Evolutionary conservation across 2,888 invertebrate species (phyloP), one percentile per base, ranked within the genome.

Genomic region (Acleris sparsana): DNA sequence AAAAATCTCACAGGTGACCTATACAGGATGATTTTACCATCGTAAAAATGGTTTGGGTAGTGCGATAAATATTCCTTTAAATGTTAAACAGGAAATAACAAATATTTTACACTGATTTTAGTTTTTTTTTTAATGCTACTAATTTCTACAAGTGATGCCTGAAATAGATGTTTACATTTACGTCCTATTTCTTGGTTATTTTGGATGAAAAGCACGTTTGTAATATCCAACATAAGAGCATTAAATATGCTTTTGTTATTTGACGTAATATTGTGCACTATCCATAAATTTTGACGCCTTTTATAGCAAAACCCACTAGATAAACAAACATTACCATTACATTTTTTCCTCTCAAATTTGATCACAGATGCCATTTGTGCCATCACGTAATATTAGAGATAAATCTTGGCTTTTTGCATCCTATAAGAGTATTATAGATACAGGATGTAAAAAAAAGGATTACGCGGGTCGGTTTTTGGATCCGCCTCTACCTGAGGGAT

Each of bases 321-420:
- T 55, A 55, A 7, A 52, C 22, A 61, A 56, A 61, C 56, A 51
- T 52, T 43, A 29, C 53, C 29, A 17, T 64, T 44, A 20, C 39
- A 44, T 53, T 59, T 60, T 65, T 62, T 44, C 9, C 62, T 53
- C 65, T 68, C 53, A 33, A 69, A 66, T 62, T 39, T 74, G 70
- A 73, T 75, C 72, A 69, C 65, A 60, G 66, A 73, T 68, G 18
- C 59, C 72, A 72, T 74, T 72, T 73, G 72, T 69, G 55, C 61
- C 63, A 67, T 70, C 76, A 76, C 76, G 75, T 72, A 70, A 60
- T 61, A 60, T 69, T 63, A 64, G 62, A 70, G 71, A 73, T 75
- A 75, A 73, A 75, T 74, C 71, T 72, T 53, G 69, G 68, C 71
- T 76, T 76, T 77, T 75, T 75, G 70, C 70, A 69, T 60, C 59